Evolutionary conservation across 2,797 vertebrate species (phyloP).

Genomic region (Rhabdomys pumilio): DNA sequence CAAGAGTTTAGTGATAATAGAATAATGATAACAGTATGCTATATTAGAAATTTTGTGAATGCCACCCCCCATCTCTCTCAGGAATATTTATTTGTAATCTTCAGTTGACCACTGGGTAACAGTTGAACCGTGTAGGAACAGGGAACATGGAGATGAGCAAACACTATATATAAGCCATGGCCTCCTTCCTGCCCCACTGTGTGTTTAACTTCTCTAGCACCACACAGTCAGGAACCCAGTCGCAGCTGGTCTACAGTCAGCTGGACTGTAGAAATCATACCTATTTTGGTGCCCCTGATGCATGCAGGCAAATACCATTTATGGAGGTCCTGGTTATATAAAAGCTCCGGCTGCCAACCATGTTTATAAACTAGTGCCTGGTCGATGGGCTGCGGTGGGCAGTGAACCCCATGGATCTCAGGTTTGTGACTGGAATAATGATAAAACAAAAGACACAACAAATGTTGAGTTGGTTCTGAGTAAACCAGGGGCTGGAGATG

Average conservation of each 20-base stretch:
- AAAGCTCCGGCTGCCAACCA: not conserved
- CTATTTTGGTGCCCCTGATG: not conserved
- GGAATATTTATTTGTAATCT: not conserved
- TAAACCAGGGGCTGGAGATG: not conserved
- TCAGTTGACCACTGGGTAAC: not conserved
- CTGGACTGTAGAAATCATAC: constrained; percentile 3
- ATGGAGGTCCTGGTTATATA: not conserved
- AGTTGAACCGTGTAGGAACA: too few species aligned
- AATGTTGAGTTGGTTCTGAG: not conserved
- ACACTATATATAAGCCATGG: not conserved
- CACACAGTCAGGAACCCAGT: not conserved
- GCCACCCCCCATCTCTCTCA: not conserved
- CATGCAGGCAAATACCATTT: not conserved
- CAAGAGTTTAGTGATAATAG: not conserved
- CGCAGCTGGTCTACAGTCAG: not conserved
- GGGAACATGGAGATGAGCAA: not conserved
- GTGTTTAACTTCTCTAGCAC: not conserved
- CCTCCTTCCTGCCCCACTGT: accelerated
- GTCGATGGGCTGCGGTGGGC: not conserved
- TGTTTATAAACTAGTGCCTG: not conserved
- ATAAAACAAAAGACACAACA: not conserved
- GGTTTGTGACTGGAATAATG: not conserved
- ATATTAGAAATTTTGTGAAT: not conserved
- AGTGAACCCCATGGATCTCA: not conserved
- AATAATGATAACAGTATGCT: not conserved